phyloP scores from a whole-genome alignment of 2,113 vertebrate genomes.

The Dicrurus megarhynchus region DNA sequence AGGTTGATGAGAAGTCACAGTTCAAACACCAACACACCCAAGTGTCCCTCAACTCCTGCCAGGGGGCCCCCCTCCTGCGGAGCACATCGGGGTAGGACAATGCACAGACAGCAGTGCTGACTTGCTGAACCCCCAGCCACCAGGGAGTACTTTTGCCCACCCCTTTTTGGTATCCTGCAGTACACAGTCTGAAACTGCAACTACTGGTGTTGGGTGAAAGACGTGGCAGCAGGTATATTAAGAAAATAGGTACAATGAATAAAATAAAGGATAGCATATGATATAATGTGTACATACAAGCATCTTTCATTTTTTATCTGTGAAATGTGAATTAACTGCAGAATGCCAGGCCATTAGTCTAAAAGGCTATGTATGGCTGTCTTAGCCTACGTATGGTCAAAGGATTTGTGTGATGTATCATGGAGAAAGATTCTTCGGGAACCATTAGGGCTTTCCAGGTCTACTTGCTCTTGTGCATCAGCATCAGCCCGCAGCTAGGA shows the following conservation, averaged over 20 bases:
- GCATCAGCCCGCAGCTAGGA: not conserved
- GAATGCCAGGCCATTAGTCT: slow-evolving; percentile 66
- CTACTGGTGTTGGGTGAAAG: slow-evolving; percentile 22
- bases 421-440: not conserved
- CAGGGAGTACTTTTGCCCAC: not conserved
- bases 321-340: slow-evolving; percentile 73
- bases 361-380: slow-evolving; percentile 60
- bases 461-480: not conserved
- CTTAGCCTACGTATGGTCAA: not conserved
- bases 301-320: slow-evolving; percentile 46
- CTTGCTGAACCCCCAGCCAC: not conserved
- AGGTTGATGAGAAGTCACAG: slow-evolving; percentile 9
- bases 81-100: not conserved
- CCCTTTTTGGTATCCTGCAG: slow-evolving; percentile 66
- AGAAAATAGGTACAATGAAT: slow-evolving; percentile 73
- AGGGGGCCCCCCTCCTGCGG: fast-evolving
- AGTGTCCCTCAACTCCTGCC: not conserved
- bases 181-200: slow-evolving; percentile 3
- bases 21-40: not conserved
- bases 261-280: slow-evolving; percentile 75
- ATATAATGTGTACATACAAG: slow-evolving; percentile 77
- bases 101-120: not conserved
- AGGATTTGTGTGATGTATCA: not conserved
- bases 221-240: slow-evolving; percentile 62
- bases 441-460: not conserved